Base-by-base conservation (phyloP, 2,113 vertebrate genomes). In the Struthio camelus region DNA sequence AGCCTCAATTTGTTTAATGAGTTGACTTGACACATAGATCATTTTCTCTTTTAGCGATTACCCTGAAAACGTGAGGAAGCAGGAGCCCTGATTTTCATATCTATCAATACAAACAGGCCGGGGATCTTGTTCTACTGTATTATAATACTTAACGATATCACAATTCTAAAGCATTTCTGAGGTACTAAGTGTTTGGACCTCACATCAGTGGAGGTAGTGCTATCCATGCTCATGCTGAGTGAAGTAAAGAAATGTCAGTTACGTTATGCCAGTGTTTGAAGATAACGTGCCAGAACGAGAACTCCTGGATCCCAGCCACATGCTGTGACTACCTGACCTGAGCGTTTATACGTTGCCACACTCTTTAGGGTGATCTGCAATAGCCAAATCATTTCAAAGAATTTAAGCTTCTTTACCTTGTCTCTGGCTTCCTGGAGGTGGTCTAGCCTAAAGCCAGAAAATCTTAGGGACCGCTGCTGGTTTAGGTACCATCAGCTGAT, bases 1-100 rank as follows among this genome's bases (percentile, higher is more conserved):
- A 93, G 82, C 80, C 79, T 94, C 85, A 83, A 95, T 87, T 88
- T 91, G 87, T 83, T 94, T 91, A 95, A 94, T 90, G 83, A 90
- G 25, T 86, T 85, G 64, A 59, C 64, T 93, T 94, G 91, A 86
- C 51, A 73, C 77, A 88, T 85, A 88, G 72, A 70, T 82, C 2
- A 59, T 80, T 76, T 92, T 66, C 53, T 85, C 46, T 88, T 87
- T 90, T 3, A 96, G 58, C 59, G 91, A 73, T 88, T 96, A 78
- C 38, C 17, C 51, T 78, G 81, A 46, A 89, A 86, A 83, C 71
- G 38, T 44, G 79, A 83, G 80, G 10, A 13, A 13, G 46, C 64
- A 83, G 59, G 42, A 91, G 32, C 53, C 59, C 59, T 83, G 79
- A 28, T 73, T 86, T 91, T 95, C 53, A 44, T 90, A 38, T 56